Evolutionary conservation across 2,113 vertebrate genomes (phyloP).

Genomic region (Tapirus terrestris): DNA sequence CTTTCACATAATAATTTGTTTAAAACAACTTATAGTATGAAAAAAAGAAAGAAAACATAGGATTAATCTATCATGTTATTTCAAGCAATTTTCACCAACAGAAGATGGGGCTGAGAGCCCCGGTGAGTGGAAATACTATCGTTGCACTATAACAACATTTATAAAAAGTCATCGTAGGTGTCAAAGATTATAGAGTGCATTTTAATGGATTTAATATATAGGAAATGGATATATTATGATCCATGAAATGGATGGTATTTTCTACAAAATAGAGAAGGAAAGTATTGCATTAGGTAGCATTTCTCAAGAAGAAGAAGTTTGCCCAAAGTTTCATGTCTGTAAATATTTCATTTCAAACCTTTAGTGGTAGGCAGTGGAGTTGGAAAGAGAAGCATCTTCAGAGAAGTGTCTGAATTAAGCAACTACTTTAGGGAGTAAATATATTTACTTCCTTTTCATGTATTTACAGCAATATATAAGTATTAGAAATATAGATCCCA

Average conservation of each 20-base stretch:
- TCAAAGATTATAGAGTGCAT: not conserved
- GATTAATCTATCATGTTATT: not conserved
- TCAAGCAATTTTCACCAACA: not conserved
- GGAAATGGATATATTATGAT: too few species aligned
- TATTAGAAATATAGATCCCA: not conserved
- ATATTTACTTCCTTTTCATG: not conserved
- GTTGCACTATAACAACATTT: not conserved
- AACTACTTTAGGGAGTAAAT: not conserved
- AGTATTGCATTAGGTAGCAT: not conserved
- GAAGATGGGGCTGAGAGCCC: not conserved
- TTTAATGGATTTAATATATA: not conserved
- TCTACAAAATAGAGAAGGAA: not conserved
- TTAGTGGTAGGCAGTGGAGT: not conserved
- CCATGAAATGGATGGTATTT: not conserved
- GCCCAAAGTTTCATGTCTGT: not conserved
- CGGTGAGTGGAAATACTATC: not conserved
- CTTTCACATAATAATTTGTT: not conserved
- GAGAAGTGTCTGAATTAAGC: not conserved
- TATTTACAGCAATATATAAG: not conserved
- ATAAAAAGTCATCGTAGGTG: not conserved
- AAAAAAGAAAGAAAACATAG: not conserved
- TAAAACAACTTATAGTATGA: not conserved
- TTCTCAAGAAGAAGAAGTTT: not conserved
- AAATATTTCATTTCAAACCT: not conserved
- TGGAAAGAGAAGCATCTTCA: not conserved